Base-by-base conservation (phyloP, 2,888 invertebrate genomes). In the Caenorhabditis becei region DNA sequence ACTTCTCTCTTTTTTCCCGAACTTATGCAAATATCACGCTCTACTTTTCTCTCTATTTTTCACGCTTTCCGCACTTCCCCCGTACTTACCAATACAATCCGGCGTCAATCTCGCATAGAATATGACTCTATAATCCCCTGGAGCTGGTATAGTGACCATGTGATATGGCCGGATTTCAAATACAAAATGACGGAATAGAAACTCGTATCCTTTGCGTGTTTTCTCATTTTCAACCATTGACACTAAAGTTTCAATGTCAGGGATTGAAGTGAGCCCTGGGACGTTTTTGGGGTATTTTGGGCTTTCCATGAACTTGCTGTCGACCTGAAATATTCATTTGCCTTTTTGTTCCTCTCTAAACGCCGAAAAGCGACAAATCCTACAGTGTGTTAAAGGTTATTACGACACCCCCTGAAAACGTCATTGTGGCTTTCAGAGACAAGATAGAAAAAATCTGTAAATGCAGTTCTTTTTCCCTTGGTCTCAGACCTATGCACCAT, bases 51-150 rank as follows among this genome's bases (percentile, higher is more conserved):
- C n/a, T n/a, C n/a, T n/a, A n/a, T n/a, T n/a, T n/a, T n/a, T n/a
- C n/a, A n/a, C n/a, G n/a, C n/a, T n/a, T n/a, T n/a, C n/a, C n/a
- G n/a, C n/a, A n/a, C n/a, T n/a, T n/a, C n/a, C n/a, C n/a, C n/a
- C n/a, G 28, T 18, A 23, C 65, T 49, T 20, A 81, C 80, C 71
- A 51, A 61, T 47, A 51, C 71, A 77, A 16, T 77, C 75, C 7
- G 75, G 77, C 54, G 62, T 14, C 11, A 81, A 24, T 16, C 80
- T 37, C 4, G 80, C 75, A 65, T 71, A 81, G 47, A 47, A 81
- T 23, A 63, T n/a, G 8, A 81, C 80, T 41, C 67, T 26, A 51
- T 67, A 26, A 23, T 79, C 69, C 0, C 62, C 74, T 1, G 67
- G 69, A 2, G 41, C 44, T 2, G 67, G 63, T 35, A 20, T 8